Evolutionary conservation across 2,888 invertebrate genomes (phyloP), one percentile per base, ranked within the genome.

Genomic region (Dugesia japonica): DNA sequence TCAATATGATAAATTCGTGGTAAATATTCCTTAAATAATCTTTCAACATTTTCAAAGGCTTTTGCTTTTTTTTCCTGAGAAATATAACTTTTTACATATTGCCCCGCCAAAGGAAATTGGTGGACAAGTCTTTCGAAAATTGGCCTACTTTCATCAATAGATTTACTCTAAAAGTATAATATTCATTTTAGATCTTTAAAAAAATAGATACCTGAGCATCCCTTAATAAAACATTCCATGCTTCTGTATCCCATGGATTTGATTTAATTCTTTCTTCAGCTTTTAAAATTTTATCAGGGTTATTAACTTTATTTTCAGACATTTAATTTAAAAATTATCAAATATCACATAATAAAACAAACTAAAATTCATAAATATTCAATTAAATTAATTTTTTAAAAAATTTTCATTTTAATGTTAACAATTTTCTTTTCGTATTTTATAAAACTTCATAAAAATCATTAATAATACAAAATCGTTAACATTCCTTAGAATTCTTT

Each of bases 1-100:
- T 99, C 98, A 80, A 99, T 97, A 86, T 97, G 95, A 78, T 98
- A 88, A 80, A 99, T 95, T 88, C 94, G 94, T 87, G 95, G 93
- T 77, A 99, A 88, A 85, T 95, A 97, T 80, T 95, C 88, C 88
- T 94, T 93, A 87, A 99, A 99, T 80, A 99, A 88, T 91, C 94
- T 94, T 89, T 98, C 98, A 71, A 98, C 98, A 84, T 91, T 91
- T 86, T 98, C 98, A 87, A 91, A 97, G 87, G 94, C 93, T 85
- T 94, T 89, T 80, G 91, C 90, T 86, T 94, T 94, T 90, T 98
- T 92, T 92, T 78, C 38, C 26, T 72, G 26, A 38, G 78, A 38
- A 71, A 74, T 71, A 86, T 94, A 99, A 81, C 95, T 92, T 86
- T 94, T 94, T 98, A 98, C 99, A 84, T 92, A 98, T 77, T 94